These are phyloP conservation scores for Rissa tridactyla DNA, from an alignment of 2,113 vertebrate species.

Conservation along the genomic window DNA sequence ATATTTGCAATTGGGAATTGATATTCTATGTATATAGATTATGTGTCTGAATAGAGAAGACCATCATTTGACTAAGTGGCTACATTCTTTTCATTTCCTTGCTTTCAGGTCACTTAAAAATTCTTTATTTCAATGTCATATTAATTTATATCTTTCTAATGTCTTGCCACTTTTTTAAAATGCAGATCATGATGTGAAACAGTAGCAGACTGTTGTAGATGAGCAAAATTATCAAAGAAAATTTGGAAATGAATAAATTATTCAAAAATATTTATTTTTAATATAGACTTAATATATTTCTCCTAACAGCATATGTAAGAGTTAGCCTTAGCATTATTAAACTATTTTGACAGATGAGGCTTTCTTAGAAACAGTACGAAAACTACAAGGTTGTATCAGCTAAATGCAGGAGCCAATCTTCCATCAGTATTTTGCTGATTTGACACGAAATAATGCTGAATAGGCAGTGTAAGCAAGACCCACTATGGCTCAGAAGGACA, in stretches of 20 bases:
- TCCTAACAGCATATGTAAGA: not conserved
- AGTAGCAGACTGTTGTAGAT: not conserved
- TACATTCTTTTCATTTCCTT: not conserved
- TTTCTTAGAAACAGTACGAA: not conserved
- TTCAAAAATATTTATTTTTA: not conserved
- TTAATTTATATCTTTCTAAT: not conserved
- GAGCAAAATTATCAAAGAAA: not conserved
- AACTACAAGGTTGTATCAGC: not conserved
- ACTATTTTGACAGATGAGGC: not conserved
- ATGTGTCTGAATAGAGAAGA: not conserved
- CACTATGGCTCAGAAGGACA: not conserved
- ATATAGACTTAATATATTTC: not conserved
- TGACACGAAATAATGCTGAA: constrained; percentile 15
- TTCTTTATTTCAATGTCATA: not conserved
- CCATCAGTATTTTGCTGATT: not conserved
- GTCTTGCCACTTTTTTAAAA: not conserved
- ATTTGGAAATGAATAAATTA: not conserved
- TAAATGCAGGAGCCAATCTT: not conserved
- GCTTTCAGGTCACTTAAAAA: not conserved
- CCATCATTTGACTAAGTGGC: not conserved
- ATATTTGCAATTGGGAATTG: not conserved
- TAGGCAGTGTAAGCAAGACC: not conserved
- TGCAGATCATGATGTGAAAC: not conserved
- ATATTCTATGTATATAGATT: not conserved
- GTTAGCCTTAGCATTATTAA: not conserved